Percentiles rank a stretch among this genome's conserved stretches.
Conservation (phyloP, 2,888 invertebrate genomes). For the Parasteatoda lunata region DNA sequence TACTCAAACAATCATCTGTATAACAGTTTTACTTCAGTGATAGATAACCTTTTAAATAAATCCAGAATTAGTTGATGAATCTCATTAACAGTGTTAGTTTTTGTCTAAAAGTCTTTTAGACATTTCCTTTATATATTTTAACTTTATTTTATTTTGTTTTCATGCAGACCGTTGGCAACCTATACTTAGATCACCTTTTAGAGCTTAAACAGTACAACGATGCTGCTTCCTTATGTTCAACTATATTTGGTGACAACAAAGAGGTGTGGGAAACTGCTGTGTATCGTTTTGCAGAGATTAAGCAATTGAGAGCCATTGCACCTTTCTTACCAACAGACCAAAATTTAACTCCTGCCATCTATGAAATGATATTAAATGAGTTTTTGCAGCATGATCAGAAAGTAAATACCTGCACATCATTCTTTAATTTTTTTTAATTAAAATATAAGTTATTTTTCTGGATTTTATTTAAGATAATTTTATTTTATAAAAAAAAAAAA, state of each 20-base stretch:
- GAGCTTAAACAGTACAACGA: constrained; percentile 79
- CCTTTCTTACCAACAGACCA: constrained; percentile 86
- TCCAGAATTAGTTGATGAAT: no score
- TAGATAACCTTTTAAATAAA: no score
- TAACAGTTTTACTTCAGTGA: no score
- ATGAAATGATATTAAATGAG: constrained; percentile 95
- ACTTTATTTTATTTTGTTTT: not conserved
- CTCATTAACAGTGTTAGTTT: no score
- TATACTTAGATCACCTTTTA: constrained; percentile 89
- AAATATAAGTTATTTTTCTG: not conserved
- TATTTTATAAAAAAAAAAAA: no score
- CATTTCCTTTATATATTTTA: not conserved
- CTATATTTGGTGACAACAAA: constrained; percentile 84
- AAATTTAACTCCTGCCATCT: constrained; percentile 85
- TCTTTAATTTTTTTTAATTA: not conserved
- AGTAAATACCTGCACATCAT: constrained; percentile 74
- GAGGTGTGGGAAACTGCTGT: constrained; percentile 93
- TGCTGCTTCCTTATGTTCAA: constrained; percentile 89
- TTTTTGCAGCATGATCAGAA: constrained; percentile 82
- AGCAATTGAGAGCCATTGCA: constrained; percentile 86
- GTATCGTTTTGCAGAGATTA: constrained; percentile 88
- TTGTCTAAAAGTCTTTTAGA: no score
- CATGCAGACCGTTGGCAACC: constrained; percentile 80
- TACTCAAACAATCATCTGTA: no score
- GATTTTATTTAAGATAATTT: no score